Base-by-base conservation (phyloP, 2,888 invertebrate genomes). In the Drosophila demipolita region DNA sequence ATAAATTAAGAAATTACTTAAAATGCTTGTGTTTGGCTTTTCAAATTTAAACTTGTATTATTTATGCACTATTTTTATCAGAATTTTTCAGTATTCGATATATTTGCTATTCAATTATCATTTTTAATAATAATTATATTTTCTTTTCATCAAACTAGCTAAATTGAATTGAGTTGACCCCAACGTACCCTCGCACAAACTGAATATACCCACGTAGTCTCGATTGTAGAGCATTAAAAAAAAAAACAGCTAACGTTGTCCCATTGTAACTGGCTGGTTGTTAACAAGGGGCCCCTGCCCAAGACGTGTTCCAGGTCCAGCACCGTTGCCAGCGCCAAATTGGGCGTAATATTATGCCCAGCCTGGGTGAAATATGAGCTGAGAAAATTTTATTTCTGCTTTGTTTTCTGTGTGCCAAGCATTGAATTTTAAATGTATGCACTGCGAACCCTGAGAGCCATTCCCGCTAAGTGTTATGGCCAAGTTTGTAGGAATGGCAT, bases 301-400 rank as follows among this genome's bases (percentile, higher is more conserved):
- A 65, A 83, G 74, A 87, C 77, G 76, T 76, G 80, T 76, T 75
- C 69, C 72, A 75, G 78, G 68, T 61, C 75, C 78, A 67, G 83
- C 81, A 80, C 77, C 81, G 82, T 76, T 80, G 83, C 69, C 86
- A 88, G 72, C 83, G 83, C 89, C 87, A 89, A 85, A 85, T 85
- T 85, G 89, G 85, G 84, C 82, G 83, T 85, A 85, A 85, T 85
- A 81, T 85, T 85, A 83, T 85, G 84, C 89, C 73, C 73, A 75
- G 73, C 55, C 81, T 74, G 74, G 87, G 89, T 89, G 85, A 85
- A 87, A 89, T 85, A 85, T 89, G 87, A 85, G 89, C 89, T 85
- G 85, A 85, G 85, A 85, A 89, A 84, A 87, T 84, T 84, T 84
- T 89, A 85, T 89, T 89, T 79, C 75, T 49, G 75, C 79, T 78